phyloP scores from a whole-genome alignment of 2,113 vertebrate species.

The Kobus ellipsiprymnus region DNA sequence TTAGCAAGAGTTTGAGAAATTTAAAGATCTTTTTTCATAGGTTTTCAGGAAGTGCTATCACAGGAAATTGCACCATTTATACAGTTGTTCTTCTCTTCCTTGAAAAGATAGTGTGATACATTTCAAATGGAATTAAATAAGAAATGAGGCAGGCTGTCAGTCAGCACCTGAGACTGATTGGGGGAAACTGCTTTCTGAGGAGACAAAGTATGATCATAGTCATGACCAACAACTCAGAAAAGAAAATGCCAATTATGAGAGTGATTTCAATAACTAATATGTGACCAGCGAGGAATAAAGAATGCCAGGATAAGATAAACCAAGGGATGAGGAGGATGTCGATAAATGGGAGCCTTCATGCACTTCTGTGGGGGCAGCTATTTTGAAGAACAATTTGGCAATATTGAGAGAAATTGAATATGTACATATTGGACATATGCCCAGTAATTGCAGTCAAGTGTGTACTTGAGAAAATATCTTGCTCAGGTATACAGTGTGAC shows the following conservation, averaged over 20 bases:
- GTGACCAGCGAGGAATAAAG: background rate
- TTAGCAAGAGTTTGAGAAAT: constrained; percentile 55
- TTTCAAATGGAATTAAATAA: constrained; percentile 62
- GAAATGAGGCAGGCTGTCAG: constrained; percentile 49
- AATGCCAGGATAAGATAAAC: background rate
- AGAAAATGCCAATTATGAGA: constrained; percentile 24
- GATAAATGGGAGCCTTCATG: background rate
- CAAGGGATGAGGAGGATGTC: too few relatives aligned
- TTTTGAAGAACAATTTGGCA: background rate
- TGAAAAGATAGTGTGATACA: constrained; percentile 53
- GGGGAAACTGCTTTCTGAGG: constrained; percentile 25
- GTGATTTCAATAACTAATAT: background rate
- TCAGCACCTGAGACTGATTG: background rate
- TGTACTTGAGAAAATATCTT: background rate
- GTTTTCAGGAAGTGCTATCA: constrained; percentile 55
- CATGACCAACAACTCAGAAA: constrained; percentile 27
- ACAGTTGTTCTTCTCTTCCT: constrained; percentile 34
- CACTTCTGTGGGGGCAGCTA: background rate
- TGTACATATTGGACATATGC: background rate
- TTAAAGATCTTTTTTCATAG: constrained; percentile 43
- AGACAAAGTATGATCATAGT: background rate
- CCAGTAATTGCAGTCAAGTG: background rate
- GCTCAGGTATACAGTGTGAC: background rate
- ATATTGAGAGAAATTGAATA: background rate
- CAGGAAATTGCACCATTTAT: constrained; percentile 53